phyloP scores from a whole-genome alignment of 2,113 vertebrate genomes.

The Grallaria varia region DNA sequence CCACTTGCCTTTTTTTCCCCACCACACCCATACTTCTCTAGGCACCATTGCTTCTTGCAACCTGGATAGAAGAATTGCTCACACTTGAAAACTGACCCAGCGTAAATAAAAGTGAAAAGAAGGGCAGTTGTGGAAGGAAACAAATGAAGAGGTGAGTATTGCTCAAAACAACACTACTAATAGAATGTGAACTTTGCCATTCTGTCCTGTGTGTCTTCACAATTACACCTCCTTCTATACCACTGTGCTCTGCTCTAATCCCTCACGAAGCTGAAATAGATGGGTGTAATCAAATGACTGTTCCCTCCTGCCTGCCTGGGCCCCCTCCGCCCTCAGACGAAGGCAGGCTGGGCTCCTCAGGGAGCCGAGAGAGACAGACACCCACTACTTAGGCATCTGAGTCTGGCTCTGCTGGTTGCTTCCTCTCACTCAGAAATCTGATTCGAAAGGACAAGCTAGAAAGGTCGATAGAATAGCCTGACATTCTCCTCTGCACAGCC shows the following conservation, averaged over 20 bases:
- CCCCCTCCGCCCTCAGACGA: accelerated
- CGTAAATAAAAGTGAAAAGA: not conserved
- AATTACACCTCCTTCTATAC: not conserved
- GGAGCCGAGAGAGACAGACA: not conserved
- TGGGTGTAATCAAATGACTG: not conserved
- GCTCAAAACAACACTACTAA: not conserved
- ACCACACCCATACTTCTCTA: not conserved
- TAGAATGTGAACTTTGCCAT: not conserved
- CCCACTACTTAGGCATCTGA: accelerated
- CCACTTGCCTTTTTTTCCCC: not conserved
- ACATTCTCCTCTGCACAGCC: not conserved
- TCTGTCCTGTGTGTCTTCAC: not conserved
- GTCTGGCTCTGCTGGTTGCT: not conserved
- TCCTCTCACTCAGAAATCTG: not conserved
- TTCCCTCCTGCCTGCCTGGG: not conserved
- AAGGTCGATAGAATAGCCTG: not conserved
- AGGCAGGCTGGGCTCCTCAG: not conserved
- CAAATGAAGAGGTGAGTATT: not conserved
- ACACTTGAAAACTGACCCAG: not conserved
- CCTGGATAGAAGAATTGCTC: not conserved
- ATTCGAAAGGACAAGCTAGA: not conserved
- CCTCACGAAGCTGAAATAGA: not conserved
- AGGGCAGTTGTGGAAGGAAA: not conserved
- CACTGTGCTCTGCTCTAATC: not conserved
- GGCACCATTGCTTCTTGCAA: not conserved